phyloP scores from a whole-genome alignment of 2,888 invertebrate genomes.

The Acronicta aceris region DNA sequence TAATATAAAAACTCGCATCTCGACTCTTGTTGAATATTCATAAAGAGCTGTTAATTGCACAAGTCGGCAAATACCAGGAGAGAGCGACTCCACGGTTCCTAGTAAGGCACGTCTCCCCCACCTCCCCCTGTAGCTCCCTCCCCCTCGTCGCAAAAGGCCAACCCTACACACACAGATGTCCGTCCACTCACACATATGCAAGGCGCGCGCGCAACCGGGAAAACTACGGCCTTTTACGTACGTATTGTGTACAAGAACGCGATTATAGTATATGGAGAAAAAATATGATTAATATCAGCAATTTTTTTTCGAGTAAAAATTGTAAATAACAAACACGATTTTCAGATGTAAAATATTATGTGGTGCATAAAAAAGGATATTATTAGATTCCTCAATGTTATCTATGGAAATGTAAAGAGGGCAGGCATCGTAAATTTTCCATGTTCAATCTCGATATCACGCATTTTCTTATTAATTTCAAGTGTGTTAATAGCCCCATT shows the following conservation, averaged over 20 bases:
- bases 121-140: conserved; percentile 61
- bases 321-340: not conserved
- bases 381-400: no score
- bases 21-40: conserved; percentile 85
- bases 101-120: conserved; percentile 69
- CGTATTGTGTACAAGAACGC: conserved; percentile 86
- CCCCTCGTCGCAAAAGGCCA: conserved; percentile 77
- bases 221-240: conserved; percentile 88
- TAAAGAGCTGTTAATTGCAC: conserved; percentile 89
- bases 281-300: conserved; percentile 36
- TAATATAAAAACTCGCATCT: conserved; percentile 84
- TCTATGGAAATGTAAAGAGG: no score
- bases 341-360: not conserved
- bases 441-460: no score
- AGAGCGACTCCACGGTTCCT: conserved; percentile 82
- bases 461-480: no score
- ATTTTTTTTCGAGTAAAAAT: conserved; percentile 5
- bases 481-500: no score
- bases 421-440: no score
- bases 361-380: no score
- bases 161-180: conserved; percentile 70
- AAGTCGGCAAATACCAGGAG: conserved; percentile 86
- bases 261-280: conserved; percentile 66
- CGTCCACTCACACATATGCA: conserved; percentile 65
- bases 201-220: conserved; percentile 86